These are phyloP conservation scores for Carabus problematicus DNA, from an alignment of 2,888 invertebrate genomes.

Conservation along the genomic window DNA sequence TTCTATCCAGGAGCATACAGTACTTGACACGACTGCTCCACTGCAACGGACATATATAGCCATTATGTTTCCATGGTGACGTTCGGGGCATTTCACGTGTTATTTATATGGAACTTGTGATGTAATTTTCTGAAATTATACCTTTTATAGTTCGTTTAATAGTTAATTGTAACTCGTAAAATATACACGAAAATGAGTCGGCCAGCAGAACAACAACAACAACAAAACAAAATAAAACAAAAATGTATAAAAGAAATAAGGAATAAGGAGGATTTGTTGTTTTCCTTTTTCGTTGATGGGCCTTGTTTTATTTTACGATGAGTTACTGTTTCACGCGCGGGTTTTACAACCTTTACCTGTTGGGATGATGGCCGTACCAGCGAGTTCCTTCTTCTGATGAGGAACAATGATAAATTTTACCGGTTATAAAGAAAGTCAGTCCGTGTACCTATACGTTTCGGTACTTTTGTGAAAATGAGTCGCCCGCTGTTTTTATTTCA, in stretches of 20 bases:
- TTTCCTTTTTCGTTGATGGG: constrained; percentile 35
- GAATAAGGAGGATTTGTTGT: constrained; percentile 6
- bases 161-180: constrained; percentile 48
- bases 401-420: constrained; percentile 37
- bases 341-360: constrained; percentile 31
- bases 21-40: background rate
- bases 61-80: constrained; percentile 44
- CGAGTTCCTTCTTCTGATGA: constrained; percentile 22
- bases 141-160: constrained; percentile 47
- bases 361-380: constrained; percentile 15
- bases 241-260: constrained; percentile 34
- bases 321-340: constrained; percentile 43
- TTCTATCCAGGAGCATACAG: constrained; percentile 8
- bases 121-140: constrained; percentile 49
- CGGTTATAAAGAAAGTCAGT: background rate
- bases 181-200: constrained; percentile 43
- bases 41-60: constrained; percentile 43
- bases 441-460: background rate
- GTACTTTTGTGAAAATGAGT: constrained; percentile 22
- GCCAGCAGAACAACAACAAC: background rate
- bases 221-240: background rate
- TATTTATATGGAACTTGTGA: constrained; percentile 46
- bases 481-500: constrained; percentile 35
- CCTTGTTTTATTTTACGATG: constrained; percentile 42
- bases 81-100: constrained; percentile 45